Evolutionary conservation across 2,888 invertebrate species (phyloP).

Genomic region (Drosophila mercatorum): DNA sequence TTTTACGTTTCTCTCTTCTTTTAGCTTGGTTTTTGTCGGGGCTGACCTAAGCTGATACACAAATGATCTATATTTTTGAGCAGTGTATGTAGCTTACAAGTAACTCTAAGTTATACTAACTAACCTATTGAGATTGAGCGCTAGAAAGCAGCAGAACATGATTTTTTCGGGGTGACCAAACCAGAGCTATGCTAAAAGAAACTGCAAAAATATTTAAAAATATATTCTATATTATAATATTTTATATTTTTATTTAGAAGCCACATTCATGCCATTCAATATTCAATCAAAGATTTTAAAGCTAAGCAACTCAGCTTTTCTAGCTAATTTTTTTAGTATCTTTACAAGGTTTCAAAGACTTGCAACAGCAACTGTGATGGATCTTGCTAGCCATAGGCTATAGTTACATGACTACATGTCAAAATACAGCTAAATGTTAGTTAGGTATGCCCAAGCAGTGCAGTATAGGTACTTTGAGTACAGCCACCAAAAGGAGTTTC

Average conservation of each 20-base stretch:
- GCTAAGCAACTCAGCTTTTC: background rate
- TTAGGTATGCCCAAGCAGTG: background rate
- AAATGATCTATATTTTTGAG: background rate
- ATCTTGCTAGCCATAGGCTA: background rate
- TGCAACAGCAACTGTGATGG: too few relatives aligned
- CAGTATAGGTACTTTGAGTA: too few relatives aligned
- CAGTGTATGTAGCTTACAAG: background rate
- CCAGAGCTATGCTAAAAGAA: background rate
- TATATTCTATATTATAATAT: background rate
- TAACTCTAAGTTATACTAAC: background rate
- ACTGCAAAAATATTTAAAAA: too few relatives aligned
- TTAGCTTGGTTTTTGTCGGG: conserved; percentile 5
- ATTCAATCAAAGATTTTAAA: background rate
- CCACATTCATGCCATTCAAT: background rate
- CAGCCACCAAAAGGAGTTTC: background rate
- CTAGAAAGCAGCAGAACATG: background rate
- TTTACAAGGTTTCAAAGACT: too few relatives aligned
- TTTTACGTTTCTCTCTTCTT: background rate
- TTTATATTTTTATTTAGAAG: background rate
- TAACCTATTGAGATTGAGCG: background rate
- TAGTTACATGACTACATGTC: too few relatives aligned
- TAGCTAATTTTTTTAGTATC: background rate
- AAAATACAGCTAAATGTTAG: background rate
- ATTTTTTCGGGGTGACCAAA: background rate
- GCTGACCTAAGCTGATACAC: background rate